Conservation (phyloP, 1,140 invertebrate species). For the Helicorthomorpha holstii region DNA sequence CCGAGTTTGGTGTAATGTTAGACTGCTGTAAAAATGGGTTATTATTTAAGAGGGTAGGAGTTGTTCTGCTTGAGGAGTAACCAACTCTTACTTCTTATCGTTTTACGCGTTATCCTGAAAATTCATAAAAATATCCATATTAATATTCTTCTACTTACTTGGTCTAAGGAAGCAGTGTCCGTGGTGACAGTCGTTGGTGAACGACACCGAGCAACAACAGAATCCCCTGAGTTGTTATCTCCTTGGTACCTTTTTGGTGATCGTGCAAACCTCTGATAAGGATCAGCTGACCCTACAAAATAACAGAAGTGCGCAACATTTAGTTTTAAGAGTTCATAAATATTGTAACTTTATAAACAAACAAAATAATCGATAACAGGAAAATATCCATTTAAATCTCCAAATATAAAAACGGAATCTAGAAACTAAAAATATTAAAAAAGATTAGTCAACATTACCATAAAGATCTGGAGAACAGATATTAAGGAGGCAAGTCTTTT, state of each 20-base stretch:
- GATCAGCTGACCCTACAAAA: slow-evolving; percentile 44
- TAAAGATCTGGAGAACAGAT: slow-evolving; percentile 54
- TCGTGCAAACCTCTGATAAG: slow-evolving; percentile 64
- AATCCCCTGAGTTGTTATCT: slow-evolving; percentile 25
- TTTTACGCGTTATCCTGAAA: too few relatives aligned
- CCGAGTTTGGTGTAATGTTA: too few relatives aligned
- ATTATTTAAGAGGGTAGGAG: too few relatives aligned
- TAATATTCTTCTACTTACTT: too few relatives aligned
- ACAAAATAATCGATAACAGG: slow-evolving; percentile 1
- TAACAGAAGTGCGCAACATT: too few relatives aligned
- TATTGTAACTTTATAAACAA: too few relatives aligned
- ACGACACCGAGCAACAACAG: slow-evolving; percentile 44
- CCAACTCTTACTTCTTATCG: too few relatives aligned
- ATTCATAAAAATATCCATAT: too few relatives aligned
- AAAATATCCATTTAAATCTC: background rate
- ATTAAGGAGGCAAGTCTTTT: slow-evolving; percentile 74
- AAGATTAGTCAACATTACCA: slow-evolving; percentile 28
- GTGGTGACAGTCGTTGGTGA: slow-evolving; percentile 75
- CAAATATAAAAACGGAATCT: background rate
- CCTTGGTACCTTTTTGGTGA: slow-evolving; percentile 47
- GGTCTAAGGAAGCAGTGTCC: too few relatives aligned
- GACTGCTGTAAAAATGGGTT: too few relatives aligned
- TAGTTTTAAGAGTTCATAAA: too few relatives aligned
- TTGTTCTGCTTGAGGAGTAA: too few relatives aligned
- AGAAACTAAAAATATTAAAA: background rate